Conservation (phyloP, 2,888 invertebrate species). For the Apodemia zela region DNA sequence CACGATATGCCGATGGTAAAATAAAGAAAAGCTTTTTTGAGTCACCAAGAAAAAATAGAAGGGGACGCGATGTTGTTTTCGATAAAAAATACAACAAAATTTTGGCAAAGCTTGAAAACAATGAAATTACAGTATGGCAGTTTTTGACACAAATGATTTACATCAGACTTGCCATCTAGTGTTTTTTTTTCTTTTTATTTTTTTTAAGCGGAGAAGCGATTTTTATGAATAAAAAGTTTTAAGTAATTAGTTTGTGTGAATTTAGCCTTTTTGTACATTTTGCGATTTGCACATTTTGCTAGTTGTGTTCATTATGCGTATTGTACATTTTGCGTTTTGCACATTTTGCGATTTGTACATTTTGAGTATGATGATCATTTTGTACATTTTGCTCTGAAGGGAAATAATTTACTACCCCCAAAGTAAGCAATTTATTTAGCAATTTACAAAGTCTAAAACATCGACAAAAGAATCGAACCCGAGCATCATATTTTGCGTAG, state of each 20-base stretch:
- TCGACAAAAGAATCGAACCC: too few relatives aligned
- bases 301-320: too few relatives aligned
- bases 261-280: neutral
- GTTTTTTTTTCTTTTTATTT: slow-evolving; percentile 9
- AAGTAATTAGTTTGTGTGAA: neutral
- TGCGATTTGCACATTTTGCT: neutral
- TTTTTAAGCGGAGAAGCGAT: neutral
- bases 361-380: too few relatives aligned
- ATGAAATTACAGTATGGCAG: slow-evolving; percentile 4
- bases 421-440: too few relatives aligned
- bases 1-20: neutral
- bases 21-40: neutral
- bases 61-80: neutral
- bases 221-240: neutral
- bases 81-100: neutral
- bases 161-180: neutral
- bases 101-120: slow-evolving; percentile 5
- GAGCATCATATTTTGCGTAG: too few relatives aligned
- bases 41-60: slow-evolving; percentile 5
- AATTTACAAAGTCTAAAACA: too few relatives aligned
- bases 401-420: too few relatives aligned
- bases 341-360: too few relatives aligned
- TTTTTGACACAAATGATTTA: slow-evolving; percentile 1
- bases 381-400: too few relatives aligned
- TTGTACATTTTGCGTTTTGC: too few relatives aligned